Evolutionary conservation across 2,888 invertebrate genomes (phyloP).

Genomic region (Ichneumoninae sp.): DNA sequence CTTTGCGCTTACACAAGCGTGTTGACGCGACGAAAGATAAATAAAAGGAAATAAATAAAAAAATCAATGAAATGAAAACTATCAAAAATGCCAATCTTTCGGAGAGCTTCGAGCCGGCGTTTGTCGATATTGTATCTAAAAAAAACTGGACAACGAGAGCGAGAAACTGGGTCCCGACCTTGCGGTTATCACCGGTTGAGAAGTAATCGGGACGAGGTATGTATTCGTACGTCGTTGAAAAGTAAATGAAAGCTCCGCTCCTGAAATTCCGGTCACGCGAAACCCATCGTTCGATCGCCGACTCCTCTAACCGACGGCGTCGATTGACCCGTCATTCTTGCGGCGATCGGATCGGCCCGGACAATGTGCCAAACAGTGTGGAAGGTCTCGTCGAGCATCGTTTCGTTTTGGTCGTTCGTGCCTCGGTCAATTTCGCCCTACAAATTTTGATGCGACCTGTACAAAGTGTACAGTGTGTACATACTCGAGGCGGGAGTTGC

Average conservation of each 20-base stretch:
- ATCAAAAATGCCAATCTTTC: background rate
- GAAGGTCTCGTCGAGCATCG: background rate
- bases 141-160: slow-evolving; percentile 6
- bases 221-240: slow-evolving; percentile 16
- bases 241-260: slow-evolving; percentile 22
- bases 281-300: background rate
- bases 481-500: slow-evolving; percentile 10
- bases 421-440: background rate
- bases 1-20: background rate
- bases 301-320: background rate
- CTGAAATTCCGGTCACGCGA: slow-evolving; percentile 20
- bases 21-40: background rate
- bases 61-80: background rate
- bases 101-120: background rate
- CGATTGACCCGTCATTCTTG: background rate
- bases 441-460: slow-evolving; percentile 9
- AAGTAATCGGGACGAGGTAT: slow-evolving; percentile 20
- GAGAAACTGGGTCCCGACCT: slow-evolving; percentile 38
- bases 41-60: background rate
- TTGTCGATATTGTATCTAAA: background rate
- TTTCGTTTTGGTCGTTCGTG: background rate
- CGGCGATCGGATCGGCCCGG: background rate
- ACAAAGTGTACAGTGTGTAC: background rate
- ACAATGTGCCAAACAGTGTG: slow-evolving; percentile 12
- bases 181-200: slow-evolving; percentile 6